Percentiles rank a stretch among this genome's conserved stretches.
phyloP scores from a whole-genome alignment of 1,140 invertebrate genomes.

The Carcinoscorpius rotundicauda region DNA sequence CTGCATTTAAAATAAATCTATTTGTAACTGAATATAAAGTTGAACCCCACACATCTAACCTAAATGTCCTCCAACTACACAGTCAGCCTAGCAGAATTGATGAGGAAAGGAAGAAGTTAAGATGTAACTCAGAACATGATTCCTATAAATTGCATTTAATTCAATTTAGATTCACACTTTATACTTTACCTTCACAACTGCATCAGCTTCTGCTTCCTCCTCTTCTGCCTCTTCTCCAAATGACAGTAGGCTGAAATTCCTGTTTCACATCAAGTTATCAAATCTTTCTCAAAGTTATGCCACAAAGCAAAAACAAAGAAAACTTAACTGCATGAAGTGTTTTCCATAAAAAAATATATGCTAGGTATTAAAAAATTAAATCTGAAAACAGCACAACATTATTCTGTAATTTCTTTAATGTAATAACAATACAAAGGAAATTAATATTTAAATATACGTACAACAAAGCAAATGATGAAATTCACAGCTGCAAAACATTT shows the following conservation, averaged over 20 bases:
- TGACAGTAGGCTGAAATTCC: conserved; percentile 89
- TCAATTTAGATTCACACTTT: neutral
- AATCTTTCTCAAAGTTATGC: too few relatives aligned
- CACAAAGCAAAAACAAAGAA: too few relatives aligned
- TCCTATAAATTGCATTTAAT: neutral
- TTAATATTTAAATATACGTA: conserved; percentile 1
- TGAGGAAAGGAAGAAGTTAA: too few relatives aligned
- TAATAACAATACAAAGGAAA: neutral
- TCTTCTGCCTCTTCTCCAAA: conserved; percentile 98
- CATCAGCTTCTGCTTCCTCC: conserved; percentile 72
- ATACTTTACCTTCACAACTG: conserved; percentile 39
- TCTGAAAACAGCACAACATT: conserved; percentile 7
- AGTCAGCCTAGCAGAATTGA: neutral
- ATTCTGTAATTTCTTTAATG: neutral
- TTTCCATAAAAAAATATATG: conserved; percentile 5
- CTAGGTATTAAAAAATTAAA: conserved; percentile 8
- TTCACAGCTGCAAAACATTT: too few relatives aligned
- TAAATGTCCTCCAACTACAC: neutral
- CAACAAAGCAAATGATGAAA: too few relatives aligned
- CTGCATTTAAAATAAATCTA: neutral
- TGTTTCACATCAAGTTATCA: conserved; percentile 30
- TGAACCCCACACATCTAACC: neutral
- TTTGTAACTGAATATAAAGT: neutral
- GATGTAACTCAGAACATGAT: neutral
- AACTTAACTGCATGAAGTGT: too few relatives aligned